Evolutionary conservation across 2,797 vertebrate genomes (phyloP).

Genomic region (Halcyon chelicuti): DNA sequence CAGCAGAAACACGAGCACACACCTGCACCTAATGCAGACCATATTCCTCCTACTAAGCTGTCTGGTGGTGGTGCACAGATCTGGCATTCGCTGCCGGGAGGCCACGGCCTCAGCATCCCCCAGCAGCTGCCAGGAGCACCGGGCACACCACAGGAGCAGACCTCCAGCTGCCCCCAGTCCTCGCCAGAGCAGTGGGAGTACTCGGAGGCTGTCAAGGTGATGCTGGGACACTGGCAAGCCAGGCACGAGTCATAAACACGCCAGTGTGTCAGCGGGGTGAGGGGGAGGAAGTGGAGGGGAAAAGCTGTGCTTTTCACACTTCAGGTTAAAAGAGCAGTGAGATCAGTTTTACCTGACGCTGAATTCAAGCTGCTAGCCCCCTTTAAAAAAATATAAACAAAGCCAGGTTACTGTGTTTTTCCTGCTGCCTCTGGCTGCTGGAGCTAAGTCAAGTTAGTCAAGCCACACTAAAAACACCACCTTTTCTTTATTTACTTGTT

Average conservation of each 20-base stretch:
- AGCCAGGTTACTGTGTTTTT: background rate
- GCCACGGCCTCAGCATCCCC: rapidly evolving
- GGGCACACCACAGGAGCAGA: rapidly evolving
- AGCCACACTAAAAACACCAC: background rate
- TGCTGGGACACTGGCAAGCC: background rate
- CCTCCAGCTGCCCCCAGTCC: background rate
- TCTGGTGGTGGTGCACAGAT: rapidly evolving
- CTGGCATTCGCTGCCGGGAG: rapidly evolving
- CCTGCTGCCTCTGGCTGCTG: background rate
- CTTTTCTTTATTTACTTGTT: background rate
- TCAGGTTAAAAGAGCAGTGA: background rate
- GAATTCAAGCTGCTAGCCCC: background rate
- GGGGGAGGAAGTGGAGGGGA: background rate
- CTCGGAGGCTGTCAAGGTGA: background rate
- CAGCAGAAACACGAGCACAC: background rate
- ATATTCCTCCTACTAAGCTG: rapidly evolving
- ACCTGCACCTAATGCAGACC: background rate
- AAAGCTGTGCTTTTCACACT: background rate
- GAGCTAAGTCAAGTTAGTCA: background rate
- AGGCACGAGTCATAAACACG: rapidly evolving
- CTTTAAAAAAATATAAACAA: background rate
- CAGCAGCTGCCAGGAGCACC: background rate
- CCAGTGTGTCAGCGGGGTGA: rapidly evolving
- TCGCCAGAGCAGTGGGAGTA: background rate
- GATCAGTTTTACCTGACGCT: background rate